These are phyloP conservation scores for Lamprologus ornatipinnis DNA, from an alignment of 2,113 vertebrate genomes.

Conservation along the genomic window DNA sequence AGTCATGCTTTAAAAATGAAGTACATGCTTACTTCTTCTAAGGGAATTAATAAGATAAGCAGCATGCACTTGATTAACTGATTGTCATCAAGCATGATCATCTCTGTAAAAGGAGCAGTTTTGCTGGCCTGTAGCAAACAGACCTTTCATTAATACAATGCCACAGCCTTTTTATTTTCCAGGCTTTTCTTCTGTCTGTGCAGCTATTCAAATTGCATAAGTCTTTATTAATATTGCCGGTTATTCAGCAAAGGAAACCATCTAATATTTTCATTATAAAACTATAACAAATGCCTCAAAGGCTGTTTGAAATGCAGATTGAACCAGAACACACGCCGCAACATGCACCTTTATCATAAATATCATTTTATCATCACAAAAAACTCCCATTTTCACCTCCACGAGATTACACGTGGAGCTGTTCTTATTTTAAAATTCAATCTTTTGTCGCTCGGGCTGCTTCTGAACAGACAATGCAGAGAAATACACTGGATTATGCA, in stretches of 20 bases:
- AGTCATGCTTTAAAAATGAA: neutral
- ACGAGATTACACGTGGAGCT: neutral
- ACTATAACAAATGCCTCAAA: neutral
- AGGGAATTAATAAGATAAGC: neutral
- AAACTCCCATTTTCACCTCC: neutral
- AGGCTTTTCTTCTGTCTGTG: neutral
- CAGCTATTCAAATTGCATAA: neutral
- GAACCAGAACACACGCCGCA: neutral
- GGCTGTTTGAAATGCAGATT: neutral
- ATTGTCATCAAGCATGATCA: neutral
- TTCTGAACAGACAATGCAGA: neutral
- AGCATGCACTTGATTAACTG: neutral
- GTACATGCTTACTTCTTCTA: fast-evolving
- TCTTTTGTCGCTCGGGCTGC: neutral
- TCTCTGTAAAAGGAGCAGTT: neutral
- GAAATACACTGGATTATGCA: neutral
- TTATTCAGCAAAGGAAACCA: neutral
- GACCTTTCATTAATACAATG: neutral
- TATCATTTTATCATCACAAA: neutral
- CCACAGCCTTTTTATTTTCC: neutral
- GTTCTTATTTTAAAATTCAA: neutral
- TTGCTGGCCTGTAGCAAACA: neutral
- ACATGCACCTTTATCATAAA: neutral
- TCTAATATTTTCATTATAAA: neutral
- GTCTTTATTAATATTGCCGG: neutral